A percentile compares a stretch with the other conserved stretches of the same genome.
Conservation (phyloP, 2,797 vertebrate genomes). For the Gambusia yucatana region DNA sequence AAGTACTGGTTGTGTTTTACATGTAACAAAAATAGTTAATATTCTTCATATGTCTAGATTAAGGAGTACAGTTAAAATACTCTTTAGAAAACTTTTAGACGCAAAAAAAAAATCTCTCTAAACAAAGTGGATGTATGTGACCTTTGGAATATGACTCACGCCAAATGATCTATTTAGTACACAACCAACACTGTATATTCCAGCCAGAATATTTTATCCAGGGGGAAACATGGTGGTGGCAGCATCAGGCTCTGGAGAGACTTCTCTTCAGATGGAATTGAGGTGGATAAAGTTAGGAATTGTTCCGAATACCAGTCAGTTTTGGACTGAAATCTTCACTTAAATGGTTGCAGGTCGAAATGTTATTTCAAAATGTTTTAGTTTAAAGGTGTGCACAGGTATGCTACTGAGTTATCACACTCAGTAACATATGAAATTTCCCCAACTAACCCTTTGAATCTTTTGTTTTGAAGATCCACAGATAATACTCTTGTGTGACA, state of each 20-base stretch:
- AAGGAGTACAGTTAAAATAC: background rate
- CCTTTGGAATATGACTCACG: background rate
- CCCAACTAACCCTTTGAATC: background rate
- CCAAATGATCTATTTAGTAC: background rate
- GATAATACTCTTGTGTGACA: background rate
- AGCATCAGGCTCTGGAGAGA: background rate
- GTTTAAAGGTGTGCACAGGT: background rate
- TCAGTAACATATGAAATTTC: too few species aligned
- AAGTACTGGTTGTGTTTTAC: background rate
- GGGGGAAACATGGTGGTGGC: background rate
- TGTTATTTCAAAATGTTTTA: background rate
- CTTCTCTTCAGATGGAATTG: background rate
- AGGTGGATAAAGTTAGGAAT: background rate
- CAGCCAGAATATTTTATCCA: background rate
- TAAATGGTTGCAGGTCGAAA: background rate
- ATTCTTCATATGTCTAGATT: background rate
- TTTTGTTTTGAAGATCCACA: background rate
- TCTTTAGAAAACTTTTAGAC: background rate
- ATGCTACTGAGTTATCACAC: background rate
- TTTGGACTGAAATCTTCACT: background rate
- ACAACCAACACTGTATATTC: background rate
- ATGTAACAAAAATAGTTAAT: background rate
- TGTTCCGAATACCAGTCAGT: background rate
- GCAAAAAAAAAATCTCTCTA: background rate
- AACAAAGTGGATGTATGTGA: background rate